A percentile compares a stretch with the other conserved stretches of the same genome.
Evolutionary conservation across 2,888 invertebrate species (phyloP).

Genomic region (Mycogona germanica): DNA sequence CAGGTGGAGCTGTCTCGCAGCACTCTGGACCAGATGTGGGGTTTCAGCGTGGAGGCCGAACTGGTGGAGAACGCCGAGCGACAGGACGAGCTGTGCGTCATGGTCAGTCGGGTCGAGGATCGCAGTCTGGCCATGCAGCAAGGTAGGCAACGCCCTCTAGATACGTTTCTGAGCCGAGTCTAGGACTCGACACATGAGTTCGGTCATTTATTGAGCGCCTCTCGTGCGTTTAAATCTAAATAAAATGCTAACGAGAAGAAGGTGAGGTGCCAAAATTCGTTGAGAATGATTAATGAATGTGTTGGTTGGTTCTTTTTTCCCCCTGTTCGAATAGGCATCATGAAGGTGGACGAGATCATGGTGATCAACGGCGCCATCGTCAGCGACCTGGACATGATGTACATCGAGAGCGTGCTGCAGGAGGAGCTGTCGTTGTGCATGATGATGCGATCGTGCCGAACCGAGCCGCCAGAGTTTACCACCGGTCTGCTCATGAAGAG

Average conservation of each 20-base stretch:
- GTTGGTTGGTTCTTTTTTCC: too few relatives aligned
- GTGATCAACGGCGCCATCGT: slow-evolving; percentile 97
- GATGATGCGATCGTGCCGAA: slow-evolving; percentile 88
- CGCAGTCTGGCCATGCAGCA: slow-evolving; percentile 93
- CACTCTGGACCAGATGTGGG: slow-evolving; percentile 92
- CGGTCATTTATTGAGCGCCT: not conserved
- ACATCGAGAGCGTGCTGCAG: slow-evolving; percentile 89
- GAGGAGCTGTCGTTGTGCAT: slow-evolving; percentile 88
- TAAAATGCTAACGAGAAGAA: not conserved
- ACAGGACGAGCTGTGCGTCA: slow-evolving; percentile 94
- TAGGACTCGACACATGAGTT: not conserved
- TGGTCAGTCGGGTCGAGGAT: slow-evolving; percentile 90
- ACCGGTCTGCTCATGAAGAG: slow-evolving; percentile 50
- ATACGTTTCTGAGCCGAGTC: too few relatives aligned
- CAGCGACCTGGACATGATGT: slow-evolving; percentile 98
- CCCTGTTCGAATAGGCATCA: slow-evolving; percentile 59
- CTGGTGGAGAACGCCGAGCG: slow-evolving; percentile 90
- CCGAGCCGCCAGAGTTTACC: slow-evolving; percentile 43
- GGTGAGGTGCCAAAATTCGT: too few relatives aligned
- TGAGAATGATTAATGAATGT: too few relatives aligned
- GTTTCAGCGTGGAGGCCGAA: slow-evolving; percentile 95
- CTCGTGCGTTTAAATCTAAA: not conserved
- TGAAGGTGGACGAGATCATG: slow-evolving; percentile 97
- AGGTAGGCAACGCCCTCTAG: slow-evolving; percentile 44
- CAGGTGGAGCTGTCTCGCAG: slow-evolving; percentile 87